These are phyloP conservation scores for Microtus ochrogaster DNA, from an alignment of 2,113 vertebrate species.

Conservation along the genomic window DNA sequence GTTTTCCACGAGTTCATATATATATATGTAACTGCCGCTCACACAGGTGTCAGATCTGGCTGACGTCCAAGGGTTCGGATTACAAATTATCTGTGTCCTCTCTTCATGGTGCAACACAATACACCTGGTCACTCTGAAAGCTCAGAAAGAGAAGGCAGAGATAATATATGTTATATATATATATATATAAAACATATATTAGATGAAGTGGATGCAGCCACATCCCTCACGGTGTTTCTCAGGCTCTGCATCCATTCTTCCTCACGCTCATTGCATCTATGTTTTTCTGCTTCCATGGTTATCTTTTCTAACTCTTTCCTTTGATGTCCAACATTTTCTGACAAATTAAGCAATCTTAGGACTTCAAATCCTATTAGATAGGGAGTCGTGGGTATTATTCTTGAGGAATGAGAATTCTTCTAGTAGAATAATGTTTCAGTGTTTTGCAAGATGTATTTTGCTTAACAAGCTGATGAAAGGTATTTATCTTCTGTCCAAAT, in stretches of 20 bases:
- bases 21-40: neutral
- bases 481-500: neutral
- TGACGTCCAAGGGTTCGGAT: neutral
- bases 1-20: neutral
- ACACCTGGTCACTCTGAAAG: neutral
- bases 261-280: neutral
- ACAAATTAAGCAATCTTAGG: neutral
- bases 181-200: no score
- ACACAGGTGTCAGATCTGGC: neutral
- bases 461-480: neutral
- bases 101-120: neutral
- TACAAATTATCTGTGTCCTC: neutral
- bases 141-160: neutral
- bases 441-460: neutral
- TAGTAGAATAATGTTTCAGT: neutral
- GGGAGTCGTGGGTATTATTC: neutral
- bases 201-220: neutral
- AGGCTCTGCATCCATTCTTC: neutral
- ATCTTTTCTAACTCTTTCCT: conserved; percentile 4
- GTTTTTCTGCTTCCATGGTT: neutral
- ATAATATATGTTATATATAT: no score
- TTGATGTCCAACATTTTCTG: neutral
- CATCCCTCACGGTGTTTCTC: neutral
- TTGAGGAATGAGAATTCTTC: conserved; percentile 17
- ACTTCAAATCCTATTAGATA: conserved; percentile 18